These are phyloP conservation scores for Callorhinus ursinus DNA, from an alignment of 2,113 vertebrate genomes.

Conservation along the genomic window DNA sequence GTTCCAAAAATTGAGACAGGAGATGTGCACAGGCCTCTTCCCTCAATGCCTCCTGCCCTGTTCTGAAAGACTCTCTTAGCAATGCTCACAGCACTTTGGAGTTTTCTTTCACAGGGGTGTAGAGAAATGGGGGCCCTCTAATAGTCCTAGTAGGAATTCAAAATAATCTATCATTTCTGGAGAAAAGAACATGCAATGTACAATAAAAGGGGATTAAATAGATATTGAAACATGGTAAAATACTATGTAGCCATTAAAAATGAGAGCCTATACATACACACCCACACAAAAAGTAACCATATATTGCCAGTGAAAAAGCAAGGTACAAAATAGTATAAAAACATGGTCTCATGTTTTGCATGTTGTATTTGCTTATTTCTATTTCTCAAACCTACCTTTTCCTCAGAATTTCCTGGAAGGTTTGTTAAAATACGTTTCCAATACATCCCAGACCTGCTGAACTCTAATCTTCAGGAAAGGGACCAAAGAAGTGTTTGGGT, in stretches of 20 bases:
- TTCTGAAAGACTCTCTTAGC: neutral
- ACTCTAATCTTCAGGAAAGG: neutral
- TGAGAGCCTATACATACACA: neutral
- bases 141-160: neutral
- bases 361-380: neutral
- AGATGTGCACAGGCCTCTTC: neutral
- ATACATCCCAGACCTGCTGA: neutral
- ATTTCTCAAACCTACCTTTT: conserved; percentile 4
- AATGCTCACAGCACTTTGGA: neutral
- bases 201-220: neutral
- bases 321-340: neutral
- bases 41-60: neutral
- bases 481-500: neutral
- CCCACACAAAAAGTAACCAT: neutral
- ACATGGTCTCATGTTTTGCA: neutral
- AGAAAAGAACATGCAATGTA: neutral
- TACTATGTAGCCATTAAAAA: neutral
- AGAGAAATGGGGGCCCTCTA: neutral
- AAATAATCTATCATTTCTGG: neutral
- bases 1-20: neutral
- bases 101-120: neutral
- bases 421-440: neutral
- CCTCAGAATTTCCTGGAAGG: neutral
- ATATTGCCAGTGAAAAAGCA: neutral
- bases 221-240: neutral